Evolutionary conservation across 1,140 invertebrate species (phyloP).

Genomic region (Drosophila nannoptera): DNA sequence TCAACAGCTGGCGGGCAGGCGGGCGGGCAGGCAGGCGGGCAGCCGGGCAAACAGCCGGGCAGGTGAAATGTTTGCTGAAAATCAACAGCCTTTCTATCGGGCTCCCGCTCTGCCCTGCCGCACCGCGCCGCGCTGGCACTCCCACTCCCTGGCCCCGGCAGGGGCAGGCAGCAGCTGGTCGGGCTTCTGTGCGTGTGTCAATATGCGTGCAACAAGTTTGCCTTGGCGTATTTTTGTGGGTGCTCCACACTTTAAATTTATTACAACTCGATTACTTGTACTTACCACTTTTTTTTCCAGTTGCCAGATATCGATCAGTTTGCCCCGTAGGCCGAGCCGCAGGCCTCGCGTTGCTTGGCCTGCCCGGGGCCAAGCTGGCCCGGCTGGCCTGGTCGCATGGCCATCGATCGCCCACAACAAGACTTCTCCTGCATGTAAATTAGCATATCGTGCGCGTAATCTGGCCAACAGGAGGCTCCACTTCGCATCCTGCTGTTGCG

Average conservation of each 20-base stretch:
- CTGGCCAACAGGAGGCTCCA: conserved; percentile 68
- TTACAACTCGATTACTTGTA: conserved; percentile 77
- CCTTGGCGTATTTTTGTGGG: conserved; percentile 61
- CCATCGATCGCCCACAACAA: conserved; percentile 72
- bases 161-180: neutral
- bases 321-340: conserved; percentile 26
- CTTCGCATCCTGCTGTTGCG: conserved; percentile 65
- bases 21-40: no score
- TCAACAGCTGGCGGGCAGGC: conserved; percentile 44
- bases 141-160: neutral
- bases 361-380: neutral
- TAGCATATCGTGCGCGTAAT: conserved; percentile 77
- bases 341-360: conserved; percentile 8
- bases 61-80: conserved; percentile 74
- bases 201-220: conserved; percentile 73
- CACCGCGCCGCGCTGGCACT: neutral
- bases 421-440: conserved; percentile 61
- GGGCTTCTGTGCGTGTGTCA: conserved; percentile 62
- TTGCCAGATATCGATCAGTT: conserved; percentile 68
- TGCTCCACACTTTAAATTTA: conserved; percentile 72
- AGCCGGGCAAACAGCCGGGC: conserved; percentile 34
- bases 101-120: neutral
- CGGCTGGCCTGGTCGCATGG: conserved; percentile 43
- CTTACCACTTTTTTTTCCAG: conserved; percentile 64
- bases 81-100: conserved; percentile 70